Percentiles rank a stretch among this genome's conserved stretches.
These are phyloP conservation scores for Psilopogon haemacephalus DNA, from an alignment of 2,113 vertebrate genomes.

Conservation along the genomic window DNA sequence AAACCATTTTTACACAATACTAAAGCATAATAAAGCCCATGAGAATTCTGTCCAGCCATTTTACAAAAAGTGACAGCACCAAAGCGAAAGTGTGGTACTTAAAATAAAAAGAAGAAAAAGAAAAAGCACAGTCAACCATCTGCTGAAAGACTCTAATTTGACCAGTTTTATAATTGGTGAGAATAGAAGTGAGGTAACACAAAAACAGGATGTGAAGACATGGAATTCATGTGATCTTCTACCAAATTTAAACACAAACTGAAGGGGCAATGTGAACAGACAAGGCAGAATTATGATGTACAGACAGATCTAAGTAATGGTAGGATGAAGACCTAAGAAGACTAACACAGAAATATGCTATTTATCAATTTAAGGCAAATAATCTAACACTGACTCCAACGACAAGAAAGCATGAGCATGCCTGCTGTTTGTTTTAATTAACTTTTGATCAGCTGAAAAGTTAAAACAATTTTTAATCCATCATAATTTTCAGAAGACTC, in stretches of 20 bases:
- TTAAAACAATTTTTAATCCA: neutral
- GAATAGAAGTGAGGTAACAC: slow-evolving; percentile 24
- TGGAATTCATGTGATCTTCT: neutral
- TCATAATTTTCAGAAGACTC: neutral
- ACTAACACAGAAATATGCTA: neutral
- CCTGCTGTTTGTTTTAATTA: neutral
- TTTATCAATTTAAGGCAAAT: neutral
- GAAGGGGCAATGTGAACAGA: accelerated
- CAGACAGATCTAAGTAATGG: neutral
- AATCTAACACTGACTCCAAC: neutral
- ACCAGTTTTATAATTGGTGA: slow-evolving; percentile 27
- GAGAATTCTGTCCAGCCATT: slow-evolving; percentile 4
- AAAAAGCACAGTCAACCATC: neutral
- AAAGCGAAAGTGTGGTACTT: slow-evolving; percentile 17
- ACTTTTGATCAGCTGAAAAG: neutral
- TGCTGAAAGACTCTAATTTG: slow-evolving; percentile 50
- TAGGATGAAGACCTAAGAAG: neutral
- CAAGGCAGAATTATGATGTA: neutral
- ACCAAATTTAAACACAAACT: neutral
- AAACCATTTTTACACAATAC: neutral
- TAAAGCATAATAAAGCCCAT: neutral
- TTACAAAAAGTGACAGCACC: slow-evolving; percentile 28
- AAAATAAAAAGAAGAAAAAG: neutral
- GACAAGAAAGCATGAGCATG: neutral
- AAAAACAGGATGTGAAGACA: slow-evolving; percentile 37